Evolutionary conservation across 2,113 vertebrate genomes (phyloP).

Genomic region (Dasyornis broadbenti): DNA sequence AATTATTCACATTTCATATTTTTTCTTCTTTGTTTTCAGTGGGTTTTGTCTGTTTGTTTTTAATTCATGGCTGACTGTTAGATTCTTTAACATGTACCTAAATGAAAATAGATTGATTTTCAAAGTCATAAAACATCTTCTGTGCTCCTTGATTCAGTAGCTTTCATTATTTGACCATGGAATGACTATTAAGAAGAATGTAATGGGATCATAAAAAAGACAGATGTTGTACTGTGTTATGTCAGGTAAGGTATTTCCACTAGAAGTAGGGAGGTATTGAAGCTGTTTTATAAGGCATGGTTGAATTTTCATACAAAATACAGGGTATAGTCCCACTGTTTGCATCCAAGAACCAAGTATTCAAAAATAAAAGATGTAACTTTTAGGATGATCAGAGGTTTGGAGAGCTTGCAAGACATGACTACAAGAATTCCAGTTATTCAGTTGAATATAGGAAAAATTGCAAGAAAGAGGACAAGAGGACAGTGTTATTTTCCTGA

Average conservation of each 20-base stretch:
- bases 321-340: background rate
- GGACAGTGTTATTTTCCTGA: background rate
- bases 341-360: background rate
- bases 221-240: background rate
- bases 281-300: background rate
- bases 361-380: background rate
- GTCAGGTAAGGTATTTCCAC: background rate
- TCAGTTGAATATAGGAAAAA: background rate
- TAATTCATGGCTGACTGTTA: background rate
- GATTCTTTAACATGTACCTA: background rate
- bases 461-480: background rate
- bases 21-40: background rate
- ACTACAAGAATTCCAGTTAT: background rate
- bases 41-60: background rate
- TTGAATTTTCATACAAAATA: background rate
- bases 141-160: background rate
- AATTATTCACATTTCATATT: background rate
- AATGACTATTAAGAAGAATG: background rate
- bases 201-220: background rate
- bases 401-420: background rate
- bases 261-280: background rate
- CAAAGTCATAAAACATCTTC: background rate
- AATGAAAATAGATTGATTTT: background rate
- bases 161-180: constrained; percentile 15
- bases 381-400: background rate